These are phyloP conservation scores for Coccyzus lansbergi DNA, from an alignment of 2,797 vertebrate species.

Conservation along the genomic window DNA sequence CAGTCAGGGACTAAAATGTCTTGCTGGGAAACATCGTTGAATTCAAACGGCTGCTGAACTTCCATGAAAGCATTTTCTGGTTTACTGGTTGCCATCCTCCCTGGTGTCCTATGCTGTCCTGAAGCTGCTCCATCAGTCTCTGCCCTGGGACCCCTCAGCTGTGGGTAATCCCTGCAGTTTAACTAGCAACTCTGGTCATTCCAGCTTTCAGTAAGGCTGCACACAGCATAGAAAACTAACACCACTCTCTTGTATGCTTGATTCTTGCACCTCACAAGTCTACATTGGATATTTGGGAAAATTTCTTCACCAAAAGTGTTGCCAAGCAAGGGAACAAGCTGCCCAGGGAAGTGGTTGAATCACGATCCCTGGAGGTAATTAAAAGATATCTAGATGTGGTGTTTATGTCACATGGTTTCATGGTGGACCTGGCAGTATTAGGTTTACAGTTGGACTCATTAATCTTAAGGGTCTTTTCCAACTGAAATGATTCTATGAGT, in stretches of 20 bases:
- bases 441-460: accelerated
- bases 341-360: not conserved
- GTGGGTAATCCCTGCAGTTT: not conserved
- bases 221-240: not conserved
- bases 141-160: not conserved
- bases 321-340: not conserved
- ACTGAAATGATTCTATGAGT: not conserved
- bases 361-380: not conserved
- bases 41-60: not conserved
- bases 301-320: not conserved
- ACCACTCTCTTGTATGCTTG: accelerated
- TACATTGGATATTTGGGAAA: not conserved
- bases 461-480: not conserved
- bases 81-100: not conserved
- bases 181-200: not conserved
- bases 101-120: not conserved
- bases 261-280: not conserved
- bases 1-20: not conserved
- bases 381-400: accelerated
- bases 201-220: not conserved
- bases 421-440: not conserved
- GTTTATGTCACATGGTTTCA: not conserved
- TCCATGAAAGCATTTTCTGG: not conserved
- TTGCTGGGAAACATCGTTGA: not conserved
- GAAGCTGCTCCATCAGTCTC: not conserved